Percentiles rank a stretch among this genome's conserved stretches.
Evolutionary conservation across 2,797 vertebrate species (phyloP).

Genomic region (Lepus oiostolus): DNA sequence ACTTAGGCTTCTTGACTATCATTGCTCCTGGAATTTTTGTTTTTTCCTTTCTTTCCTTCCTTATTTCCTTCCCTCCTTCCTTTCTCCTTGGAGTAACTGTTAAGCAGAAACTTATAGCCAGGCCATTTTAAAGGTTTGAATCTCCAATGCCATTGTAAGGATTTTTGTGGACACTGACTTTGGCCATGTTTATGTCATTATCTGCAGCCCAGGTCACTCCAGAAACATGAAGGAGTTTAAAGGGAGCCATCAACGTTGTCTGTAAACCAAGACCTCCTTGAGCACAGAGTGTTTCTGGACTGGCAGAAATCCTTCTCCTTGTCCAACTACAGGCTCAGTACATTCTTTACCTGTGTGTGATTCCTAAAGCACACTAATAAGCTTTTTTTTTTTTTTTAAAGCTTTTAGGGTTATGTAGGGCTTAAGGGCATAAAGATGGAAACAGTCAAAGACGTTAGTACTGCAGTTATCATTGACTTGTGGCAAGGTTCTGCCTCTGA

Average conservation of each 20-base stretch:
- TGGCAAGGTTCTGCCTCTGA: background rate
- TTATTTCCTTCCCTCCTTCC: background rate
- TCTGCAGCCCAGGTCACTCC: background rate
- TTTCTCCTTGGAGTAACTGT: slow-evolving; percentile 27
- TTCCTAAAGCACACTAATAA: background rate
- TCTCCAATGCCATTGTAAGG: background rate
- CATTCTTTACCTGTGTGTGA: background rate
- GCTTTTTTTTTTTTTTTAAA: background rate
- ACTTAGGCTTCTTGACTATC: background rate
- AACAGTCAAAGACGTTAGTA: background rate
- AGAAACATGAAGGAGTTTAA: slow-evolving; percentile 11
- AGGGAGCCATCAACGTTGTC: background rate
- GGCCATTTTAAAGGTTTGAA: background rate
- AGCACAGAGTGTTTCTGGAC: slow-evolving; percentile 10
- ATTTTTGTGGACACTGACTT: background rate
- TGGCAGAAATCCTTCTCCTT: background rate
- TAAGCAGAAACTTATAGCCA: slow-evolving; percentile 37
- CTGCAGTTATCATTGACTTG: background rate
- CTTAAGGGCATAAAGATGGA: background rate
- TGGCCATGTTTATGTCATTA: background rate
- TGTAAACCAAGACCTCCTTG: background rate
- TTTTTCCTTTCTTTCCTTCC: background rate
- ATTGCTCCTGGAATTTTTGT: background rate
- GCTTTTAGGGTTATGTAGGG: background rate
- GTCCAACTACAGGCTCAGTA: background rate